phyloP scores from a whole-genome alignment of 1,140 invertebrate species.

The Melipona quadrifasciata region DNA sequence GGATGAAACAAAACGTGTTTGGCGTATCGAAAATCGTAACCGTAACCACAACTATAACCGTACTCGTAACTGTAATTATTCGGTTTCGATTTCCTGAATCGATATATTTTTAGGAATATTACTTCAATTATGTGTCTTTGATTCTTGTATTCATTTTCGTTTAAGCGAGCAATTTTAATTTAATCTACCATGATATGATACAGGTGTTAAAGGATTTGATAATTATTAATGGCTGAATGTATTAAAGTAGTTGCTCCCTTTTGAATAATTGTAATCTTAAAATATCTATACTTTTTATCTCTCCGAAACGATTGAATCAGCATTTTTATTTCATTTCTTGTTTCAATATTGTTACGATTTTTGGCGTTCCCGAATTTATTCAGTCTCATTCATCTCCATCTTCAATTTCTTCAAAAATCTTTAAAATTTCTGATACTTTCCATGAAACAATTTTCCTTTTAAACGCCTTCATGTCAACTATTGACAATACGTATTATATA shows the following conservation, averaged over 20 bases:
- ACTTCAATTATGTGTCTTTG: neutral
- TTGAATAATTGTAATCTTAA: neutral
- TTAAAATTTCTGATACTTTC: too few relatives aligned
- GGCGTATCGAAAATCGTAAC: constrained; percentile 1
- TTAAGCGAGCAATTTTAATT: neutral
- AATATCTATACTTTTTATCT: neutral
- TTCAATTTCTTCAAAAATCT: neutral
- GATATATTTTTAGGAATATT: neutral
- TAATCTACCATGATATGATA: neutral
- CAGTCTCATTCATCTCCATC: too few relatives aligned
- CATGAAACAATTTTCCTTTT: neutral
- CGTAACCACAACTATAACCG: constrained; percentile 10
- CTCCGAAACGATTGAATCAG: too few relatives aligned
- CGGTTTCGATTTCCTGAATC: constrained; percentile 3
- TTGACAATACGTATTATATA: neutral
- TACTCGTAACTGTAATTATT: constrained; percentile 19
- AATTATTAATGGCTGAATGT: neutral
- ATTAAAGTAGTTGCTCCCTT: too few relatives aligned
- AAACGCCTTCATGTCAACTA: neutral
- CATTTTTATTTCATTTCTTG: too few relatives aligned
- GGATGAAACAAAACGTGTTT: neutral
- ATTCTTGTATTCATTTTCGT: neutral
- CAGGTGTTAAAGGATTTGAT: neutral
- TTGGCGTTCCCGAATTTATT: too few relatives aligned
- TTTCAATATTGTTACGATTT: too few relatives aligned